Percentiles rank a stretch among this genome's conserved stretches.
Evolutionary conservation across 1,140 invertebrate genomes (phyloP).

Genomic region (Ganaspis sp.): DNA sequence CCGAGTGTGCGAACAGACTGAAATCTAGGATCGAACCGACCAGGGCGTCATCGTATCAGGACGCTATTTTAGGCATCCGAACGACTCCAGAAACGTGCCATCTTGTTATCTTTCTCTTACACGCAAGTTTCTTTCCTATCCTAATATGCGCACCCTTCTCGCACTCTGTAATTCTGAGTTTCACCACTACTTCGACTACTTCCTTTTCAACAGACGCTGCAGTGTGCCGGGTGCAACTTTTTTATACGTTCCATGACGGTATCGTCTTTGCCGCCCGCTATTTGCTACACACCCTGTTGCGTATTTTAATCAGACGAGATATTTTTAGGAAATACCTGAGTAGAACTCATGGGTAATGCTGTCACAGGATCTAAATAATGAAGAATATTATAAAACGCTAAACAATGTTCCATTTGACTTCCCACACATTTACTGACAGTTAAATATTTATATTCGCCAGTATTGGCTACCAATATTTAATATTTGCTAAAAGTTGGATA

Average conservation of each 20-base stretch:
- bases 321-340: constrained; percentile 46
- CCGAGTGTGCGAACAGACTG: constrained; percentile 76
- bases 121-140: constrained; percentile 36
- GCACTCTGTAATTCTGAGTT: not conserved
- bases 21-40: constrained; percentile 74
- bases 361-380: constrained; percentile 53
- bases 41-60: constrained; percentile 76
- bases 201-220: constrained; percentile 53
- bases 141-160: constrained; percentile 33
- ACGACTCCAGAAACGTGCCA: constrained; percentile 74
- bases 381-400: not conserved
- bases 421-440: no score
- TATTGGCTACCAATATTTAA: no score
- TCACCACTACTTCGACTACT: constrained; percentile 27
- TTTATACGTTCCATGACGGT: constrained; percentile 57
- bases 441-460: no score
- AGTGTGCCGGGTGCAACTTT: constrained; percentile 77
- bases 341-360: constrained; percentile 41
- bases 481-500: no score
- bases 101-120: constrained; percentile 45
- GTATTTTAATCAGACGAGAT: constrained; percentile 41
- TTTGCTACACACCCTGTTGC: not conserved
- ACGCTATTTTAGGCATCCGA: constrained; percentile 75
- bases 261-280: constrained; percentile 51
- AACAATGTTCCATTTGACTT: no score